These are phyloP conservation scores for Poecilia wingei DNA, from an alignment of 2,797 vertebrate species.

Conservation along the genomic window DNA sequence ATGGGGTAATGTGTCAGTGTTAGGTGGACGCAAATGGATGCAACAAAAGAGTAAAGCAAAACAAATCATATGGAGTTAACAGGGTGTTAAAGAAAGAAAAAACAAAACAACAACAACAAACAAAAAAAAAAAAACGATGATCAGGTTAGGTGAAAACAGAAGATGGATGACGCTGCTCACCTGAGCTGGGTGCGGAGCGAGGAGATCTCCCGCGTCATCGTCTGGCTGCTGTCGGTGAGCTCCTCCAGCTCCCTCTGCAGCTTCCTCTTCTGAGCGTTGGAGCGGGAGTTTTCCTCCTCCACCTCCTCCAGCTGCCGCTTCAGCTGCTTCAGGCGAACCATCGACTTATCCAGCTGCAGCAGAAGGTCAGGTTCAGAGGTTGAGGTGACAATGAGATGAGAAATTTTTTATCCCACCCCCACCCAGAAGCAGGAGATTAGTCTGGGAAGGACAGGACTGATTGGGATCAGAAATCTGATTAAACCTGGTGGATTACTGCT, in stretches of 20 bases:
- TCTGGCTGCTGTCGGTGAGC: constrained; percentile 86
- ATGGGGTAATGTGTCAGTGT: constrained; percentile 68
- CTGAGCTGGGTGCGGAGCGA: constrained; percentile 89
- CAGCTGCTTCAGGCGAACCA: constrained; percentile 89
- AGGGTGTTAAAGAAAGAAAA: constrained; percentile 49
- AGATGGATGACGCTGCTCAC: constrained; percentile 59
- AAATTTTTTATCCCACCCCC: neutral
- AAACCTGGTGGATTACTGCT: constrained; percentile 60
- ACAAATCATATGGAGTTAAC: constrained; percentile 65
- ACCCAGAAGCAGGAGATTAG: constrained; percentile 54
- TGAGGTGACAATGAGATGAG: constrained; percentile 5
- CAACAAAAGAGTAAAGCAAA: constrained; percentile 69
- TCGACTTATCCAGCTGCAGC: constrained; percentile 88
- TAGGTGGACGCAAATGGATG: constrained; percentile 72
- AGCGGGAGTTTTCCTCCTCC: constrained; percentile 91
- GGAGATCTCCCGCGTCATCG: constrained; percentile 88
- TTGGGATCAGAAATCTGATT: constrained; percentile 60
- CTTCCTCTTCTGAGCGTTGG: constrained; percentile 88
- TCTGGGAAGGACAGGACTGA: constrained; percentile 34
- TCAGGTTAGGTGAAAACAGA: constrained; percentile 1
- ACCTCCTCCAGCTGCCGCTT: constrained; percentile 93
- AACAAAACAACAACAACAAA: constrained; percentile 18
- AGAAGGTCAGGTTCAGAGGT: constrained; percentile 19
- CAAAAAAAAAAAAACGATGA: constrained; percentile 43
- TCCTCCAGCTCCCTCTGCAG: constrained; percentile 92